Evolutionary conservation across 2,113 vertebrate genomes (phyloP).

Genomic region (Calypte anna): DNA sequence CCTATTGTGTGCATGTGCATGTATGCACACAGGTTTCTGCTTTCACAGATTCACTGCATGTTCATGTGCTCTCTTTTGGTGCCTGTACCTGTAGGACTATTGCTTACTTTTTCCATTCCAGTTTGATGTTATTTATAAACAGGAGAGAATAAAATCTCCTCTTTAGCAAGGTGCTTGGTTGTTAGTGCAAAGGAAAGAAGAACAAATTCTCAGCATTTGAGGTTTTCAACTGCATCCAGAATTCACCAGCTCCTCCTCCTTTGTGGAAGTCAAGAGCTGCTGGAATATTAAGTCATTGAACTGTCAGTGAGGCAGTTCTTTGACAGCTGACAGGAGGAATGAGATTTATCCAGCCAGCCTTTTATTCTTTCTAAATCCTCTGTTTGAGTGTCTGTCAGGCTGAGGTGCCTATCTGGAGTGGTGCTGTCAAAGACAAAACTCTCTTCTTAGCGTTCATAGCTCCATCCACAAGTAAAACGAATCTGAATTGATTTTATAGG

Average conservation of each 20-base stretch:
- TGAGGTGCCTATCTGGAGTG: constrained; percentile 63
- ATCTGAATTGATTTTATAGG: background rate
- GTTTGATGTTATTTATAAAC: background rate
- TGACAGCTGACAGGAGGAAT: constrained; percentile 68
- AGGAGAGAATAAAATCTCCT: constrained; percentile 1
- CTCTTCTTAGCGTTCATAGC: constrained; percentile 53
- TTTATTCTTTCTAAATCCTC: constrained; percentile 72
- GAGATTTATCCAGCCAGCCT: constrained; percentile 65
- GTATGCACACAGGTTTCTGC: accelerated
- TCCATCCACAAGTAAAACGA: background rate
- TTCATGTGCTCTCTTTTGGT: accelerated
- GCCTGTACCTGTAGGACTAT: background rate
- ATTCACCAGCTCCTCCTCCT: constrained; percentile 38
- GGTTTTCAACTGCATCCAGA: constrained; percentile 45
- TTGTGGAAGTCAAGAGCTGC: constrained; percentile 55
- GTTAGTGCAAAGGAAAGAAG: constrained; percentile 8
- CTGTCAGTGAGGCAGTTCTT: constrained; percentile 60
- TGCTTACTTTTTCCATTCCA: background rate
- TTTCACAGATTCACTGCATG: accelerated
- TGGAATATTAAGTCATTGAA: constrained; percentile 61
- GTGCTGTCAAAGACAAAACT: constrained; percentile 66
- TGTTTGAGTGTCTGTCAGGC: constrained; percentile 42
- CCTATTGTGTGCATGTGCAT: background rate
- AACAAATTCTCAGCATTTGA: constrained; percentile 33
- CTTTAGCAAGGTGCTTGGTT: constrained; percentile 19